Percentiles rank a stretch among this genome's conserved stretches.
phyloP scores from a whole-genome alignment of 2,797 vertebrate species.

The Tamandua tetradactyla region DNA sequence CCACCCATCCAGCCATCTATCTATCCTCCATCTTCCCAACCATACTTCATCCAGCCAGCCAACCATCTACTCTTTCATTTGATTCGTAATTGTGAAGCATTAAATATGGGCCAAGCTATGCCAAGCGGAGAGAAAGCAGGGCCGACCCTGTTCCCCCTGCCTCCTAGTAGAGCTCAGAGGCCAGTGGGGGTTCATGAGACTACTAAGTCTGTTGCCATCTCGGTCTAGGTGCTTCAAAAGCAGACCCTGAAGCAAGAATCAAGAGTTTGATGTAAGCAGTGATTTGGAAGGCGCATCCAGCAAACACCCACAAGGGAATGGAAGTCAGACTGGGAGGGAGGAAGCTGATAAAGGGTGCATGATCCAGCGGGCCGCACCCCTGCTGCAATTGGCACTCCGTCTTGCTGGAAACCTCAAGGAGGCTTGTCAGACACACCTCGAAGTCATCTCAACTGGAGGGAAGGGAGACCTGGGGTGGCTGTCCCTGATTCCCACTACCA shows the following conservation, averaged over 20 bases:
- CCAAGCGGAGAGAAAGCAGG: not conserved
- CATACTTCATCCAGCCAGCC: not conserved
- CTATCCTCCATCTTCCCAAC: too few species aligned
- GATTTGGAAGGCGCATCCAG: not conserved
- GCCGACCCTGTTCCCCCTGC: accelerated
- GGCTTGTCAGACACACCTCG: accelerated
- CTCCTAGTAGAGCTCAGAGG: not conserved
- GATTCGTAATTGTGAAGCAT: too few species aligned
- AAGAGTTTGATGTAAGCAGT: not conserved
- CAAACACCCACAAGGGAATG: accelerated
- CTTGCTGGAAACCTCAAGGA: not conserved
- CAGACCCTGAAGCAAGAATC: not conserved
- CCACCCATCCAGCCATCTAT: not conserved
- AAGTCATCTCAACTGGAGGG: too few species aligned
- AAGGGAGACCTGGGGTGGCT: accelerated
- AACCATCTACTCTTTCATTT: too few species aligned
- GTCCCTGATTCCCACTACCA: not conserved
- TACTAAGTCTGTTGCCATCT: not conserved
- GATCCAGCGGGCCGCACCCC: not conserved
- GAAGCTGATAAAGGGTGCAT: not conserved
- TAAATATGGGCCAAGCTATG: not conserved
- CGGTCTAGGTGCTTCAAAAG: not conserved
- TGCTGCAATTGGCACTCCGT: not conserved
- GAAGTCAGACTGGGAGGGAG: not conserved
- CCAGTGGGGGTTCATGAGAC: not conserved